Conservation (phyloP, 2,888 invertebrate species). For the Penaeus monodon region DNA sequence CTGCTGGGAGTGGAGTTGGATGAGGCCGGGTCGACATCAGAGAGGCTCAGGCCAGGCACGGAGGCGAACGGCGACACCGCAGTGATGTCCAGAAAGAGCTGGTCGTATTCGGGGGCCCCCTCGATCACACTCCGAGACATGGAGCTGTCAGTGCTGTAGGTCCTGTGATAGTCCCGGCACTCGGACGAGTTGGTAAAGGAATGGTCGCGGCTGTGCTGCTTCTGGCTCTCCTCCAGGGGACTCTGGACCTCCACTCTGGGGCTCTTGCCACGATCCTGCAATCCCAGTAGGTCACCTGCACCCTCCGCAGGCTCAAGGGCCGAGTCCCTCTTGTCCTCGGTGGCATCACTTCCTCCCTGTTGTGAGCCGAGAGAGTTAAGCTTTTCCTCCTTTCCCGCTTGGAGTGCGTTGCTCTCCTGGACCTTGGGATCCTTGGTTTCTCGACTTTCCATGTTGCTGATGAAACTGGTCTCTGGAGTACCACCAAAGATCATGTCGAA, state of each 20-base stretch:
- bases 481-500: conserved; percentile 60
- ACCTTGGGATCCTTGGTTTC: neutral
- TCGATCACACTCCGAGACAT: conserved; percentile 34
- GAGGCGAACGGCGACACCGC: conserved; percentile 7
- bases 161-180: neutral
- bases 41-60: conserved; percentile 3
- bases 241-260: too few species aligned
- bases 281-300: too few species aligned
- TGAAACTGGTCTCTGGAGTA: conserved; percentile 61
- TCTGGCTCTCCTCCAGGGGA: too few species aligned
- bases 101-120: conserved; percentile 26
- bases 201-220: too few species aligned
- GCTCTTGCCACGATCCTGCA: too few species aligned
- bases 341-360: neutral
- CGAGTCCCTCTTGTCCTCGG: neutral
- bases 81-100: conserved; percentile 30
- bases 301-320: too few species aligned
- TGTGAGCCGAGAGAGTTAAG: too few species aligned
- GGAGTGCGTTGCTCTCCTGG: too few species aligned
- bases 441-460: conserved; percentile 43
- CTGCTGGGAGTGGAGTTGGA: conserved; percentile 40
- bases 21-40: neutral
- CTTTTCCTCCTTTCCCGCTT: neutral
- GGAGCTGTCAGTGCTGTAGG: conserved; percentile 37
- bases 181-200: too few species aligned